Conservation (phyloP, 2,888 invertebrate genomes). For the Napeogenes inachia region DNA sequence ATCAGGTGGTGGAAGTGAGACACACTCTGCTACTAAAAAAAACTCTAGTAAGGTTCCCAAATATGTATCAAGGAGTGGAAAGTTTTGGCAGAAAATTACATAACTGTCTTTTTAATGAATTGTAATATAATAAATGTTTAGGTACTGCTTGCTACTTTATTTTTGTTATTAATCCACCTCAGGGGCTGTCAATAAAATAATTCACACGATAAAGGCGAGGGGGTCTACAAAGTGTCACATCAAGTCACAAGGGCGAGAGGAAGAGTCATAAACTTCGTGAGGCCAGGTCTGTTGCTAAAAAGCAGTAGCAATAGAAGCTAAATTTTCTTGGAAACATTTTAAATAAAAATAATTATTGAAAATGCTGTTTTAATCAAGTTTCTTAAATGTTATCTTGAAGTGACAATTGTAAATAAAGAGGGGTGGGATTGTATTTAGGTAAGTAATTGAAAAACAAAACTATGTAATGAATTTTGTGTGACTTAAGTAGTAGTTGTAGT, state of each 20-base stretch:
- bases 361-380: conserved; percentile 4
- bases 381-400: not conserved
- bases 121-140: conserved; percentile 34
- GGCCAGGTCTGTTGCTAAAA: not conserved
- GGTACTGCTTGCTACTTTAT: conserved; percentile 22
- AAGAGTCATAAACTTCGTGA: conserved; percentile 2
- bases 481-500: not conserved
- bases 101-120: conserved; percentile 38
- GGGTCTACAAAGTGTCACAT: conserved; percentile 1
- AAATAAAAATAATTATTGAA: conserved; percentile 4
- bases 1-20: conserved; percentile 79
- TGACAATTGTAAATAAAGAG: not conserved
- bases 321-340: not conserved
- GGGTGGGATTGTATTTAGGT: not conserved
- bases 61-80: conserved; percentile 80
- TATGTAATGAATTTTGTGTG: too few relatives aligned
- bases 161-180: conserved; percentile 9
- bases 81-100: conserved; percentile 82
- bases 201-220: conserved; percentile 3
- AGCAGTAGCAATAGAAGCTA: not conserved
- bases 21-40: conserved; percentile 80
- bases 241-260: conserved; percentile 6
- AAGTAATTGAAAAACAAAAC: too few relatives aligned
- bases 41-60: conserved; percentile 84
- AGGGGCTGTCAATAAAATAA: conserved; percentile 7